These are phyloP conservation scores for Bubalus kerabau DNA, from an alignment of 2,113 vertebrate species.

Conservation along the genomic window DNA sequence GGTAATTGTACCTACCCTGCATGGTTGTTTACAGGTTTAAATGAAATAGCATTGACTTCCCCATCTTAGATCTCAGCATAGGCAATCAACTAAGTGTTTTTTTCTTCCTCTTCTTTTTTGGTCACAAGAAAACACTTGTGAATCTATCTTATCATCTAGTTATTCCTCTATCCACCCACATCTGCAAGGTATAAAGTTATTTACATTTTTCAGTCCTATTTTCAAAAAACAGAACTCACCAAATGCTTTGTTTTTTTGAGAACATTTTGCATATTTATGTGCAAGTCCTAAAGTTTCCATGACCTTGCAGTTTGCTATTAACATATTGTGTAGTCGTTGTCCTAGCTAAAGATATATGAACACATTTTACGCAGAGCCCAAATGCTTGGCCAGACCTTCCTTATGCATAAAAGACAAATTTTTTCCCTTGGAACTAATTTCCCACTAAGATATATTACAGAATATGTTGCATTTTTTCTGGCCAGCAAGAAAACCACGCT, in stretches of 20 bases:
- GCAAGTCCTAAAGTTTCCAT: constrained; percentile 29
- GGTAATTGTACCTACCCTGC: background rate
- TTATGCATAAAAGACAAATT: constrained; percentile 44
- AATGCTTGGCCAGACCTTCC: constrained; percentile 53
- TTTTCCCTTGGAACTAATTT: constrained; percentile 51
- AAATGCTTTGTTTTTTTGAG: constrained; percentile 36
- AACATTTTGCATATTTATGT: constrained; percentile 60
- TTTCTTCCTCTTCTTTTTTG: background rate
- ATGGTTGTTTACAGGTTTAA: background rate
- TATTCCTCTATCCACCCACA: background rate
- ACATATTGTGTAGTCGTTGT: constrained; percentile 53
- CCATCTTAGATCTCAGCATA: background rate
- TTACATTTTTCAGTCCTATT: constrained; percentile 24
- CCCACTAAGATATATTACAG: constrained; percentile 44
- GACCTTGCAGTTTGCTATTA: constrained; percentile 61
- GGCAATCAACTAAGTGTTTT: background rate
- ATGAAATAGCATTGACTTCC: background rate
- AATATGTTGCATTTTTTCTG: constrained; percentile 38
- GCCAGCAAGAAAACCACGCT: background rate
- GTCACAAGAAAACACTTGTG: background rate
- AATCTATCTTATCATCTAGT: constrained; percentile 4
- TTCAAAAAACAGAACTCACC: constrained; percentile 18
- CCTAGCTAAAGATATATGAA: constrained; percentile 56
- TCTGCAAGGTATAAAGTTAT: background rate
- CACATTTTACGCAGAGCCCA: constrained; percentile 36